Base-by-base conservation (phyloP, 1,140 invertebrate species). In the Cotesia vestalis region DNA sequence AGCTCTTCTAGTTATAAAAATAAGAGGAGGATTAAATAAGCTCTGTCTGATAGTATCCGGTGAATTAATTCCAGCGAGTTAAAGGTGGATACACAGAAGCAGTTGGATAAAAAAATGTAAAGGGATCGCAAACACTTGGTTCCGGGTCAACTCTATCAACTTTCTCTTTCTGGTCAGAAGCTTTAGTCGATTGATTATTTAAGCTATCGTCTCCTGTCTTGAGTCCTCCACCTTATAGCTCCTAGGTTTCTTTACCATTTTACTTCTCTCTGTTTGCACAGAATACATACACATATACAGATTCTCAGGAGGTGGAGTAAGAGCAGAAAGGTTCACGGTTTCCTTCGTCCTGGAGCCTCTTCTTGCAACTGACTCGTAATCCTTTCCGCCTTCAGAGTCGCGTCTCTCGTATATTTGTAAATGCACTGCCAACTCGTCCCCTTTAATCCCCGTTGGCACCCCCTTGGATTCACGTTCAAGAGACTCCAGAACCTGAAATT, bases 331-430 rank as follows among this genome's bases (percentile, higher is more conserved):
- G n/a, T 57, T 46, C 40, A 57, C 53, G 3, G n/a, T 57, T 57
- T 20, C 53, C 20, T 57, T 57, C 53, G 9, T 57, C 14, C 20
- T n/a, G 6, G 20, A 57, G 53, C n/a, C 53, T 57, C 53, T 57
- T 20, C 53, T 57, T 20, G 53, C 53, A 57, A 57, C 53, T 20
- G 53, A 57, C 53, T 57, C 53, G 53, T 57, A 57, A 57, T 57
- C 53, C 53, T 57, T 57, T 57, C 53, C 53, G 53, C 53, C 53
- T 57, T 57, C 53, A 20, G 53, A 57, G 53, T 57, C 53, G 53
- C 53, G 53, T 57, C 53, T 57, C 53, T 57, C 53, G 53, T 57
- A 57, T 57, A 57, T 57, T 57, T 57, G 53, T 57, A 57, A 57
- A 57, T 57, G 53, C 53, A 57, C 53, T 57, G 53, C 53, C 14